Conservation (phyloP, 2,888 invertebrate genomes). For the Hirtodrosophila alboralis region DNA sequence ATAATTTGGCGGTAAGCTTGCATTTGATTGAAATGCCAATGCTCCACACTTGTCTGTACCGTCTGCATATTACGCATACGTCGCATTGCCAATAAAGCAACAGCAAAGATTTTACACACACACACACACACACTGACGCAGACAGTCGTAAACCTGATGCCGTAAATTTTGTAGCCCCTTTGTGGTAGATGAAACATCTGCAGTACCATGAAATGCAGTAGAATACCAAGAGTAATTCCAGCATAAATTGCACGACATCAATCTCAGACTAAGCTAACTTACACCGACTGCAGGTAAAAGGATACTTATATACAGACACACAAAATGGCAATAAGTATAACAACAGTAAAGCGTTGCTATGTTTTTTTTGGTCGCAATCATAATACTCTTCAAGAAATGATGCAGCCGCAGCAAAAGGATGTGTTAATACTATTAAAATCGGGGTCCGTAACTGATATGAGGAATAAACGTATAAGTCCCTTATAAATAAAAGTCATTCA, state of each 20-base stretch:
- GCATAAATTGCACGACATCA: slow-evolving; percentile 73
- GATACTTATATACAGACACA: slow-evolving; percentile 45
- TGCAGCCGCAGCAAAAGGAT: too few species aligned
- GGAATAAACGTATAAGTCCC: too few species aligned
- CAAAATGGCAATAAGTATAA: slow-evolving; percentile 7
- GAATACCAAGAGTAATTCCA: slow-evolving; percentile 61
- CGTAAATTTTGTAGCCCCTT: slow-evolving; percentile 64
- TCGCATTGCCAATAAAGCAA: slow-evolving; percentile 22
- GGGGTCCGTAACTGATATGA: too few species aligned
- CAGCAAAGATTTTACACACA: slow-evolving; percentile 10
- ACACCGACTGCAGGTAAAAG: slow-evolving; percentile 58
- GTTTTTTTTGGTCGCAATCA: too few species aligned
- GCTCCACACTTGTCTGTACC: slow-evolving; percentile 22
- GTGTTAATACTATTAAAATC: too few species aligned
- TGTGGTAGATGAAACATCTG: slow-evolving; percentile 50
- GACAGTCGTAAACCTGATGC: slow-evolving; percentile 50
- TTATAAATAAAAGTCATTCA: too few species aligned
- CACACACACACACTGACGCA: slow-evolving; percentile 21
- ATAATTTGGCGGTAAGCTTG: slow-evolving; percentile 9
- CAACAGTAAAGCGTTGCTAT: slow-evolving; percentile 2
- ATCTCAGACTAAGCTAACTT: slow-evolving; percentile 54
- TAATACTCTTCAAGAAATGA: too few species aligned
- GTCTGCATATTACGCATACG: slow-evolving; percentile 48
- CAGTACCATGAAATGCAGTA: slow-evolving; percentile 69
- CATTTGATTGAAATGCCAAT: slow-evolving; percentile 34